Percentiles rank a stretch among this genome's conserved stretches.
Evolutionary conservation across 1,140 invertebrate genomes (phyloP).

Genomic region (Muscidifurax raptorellus): DNA sequence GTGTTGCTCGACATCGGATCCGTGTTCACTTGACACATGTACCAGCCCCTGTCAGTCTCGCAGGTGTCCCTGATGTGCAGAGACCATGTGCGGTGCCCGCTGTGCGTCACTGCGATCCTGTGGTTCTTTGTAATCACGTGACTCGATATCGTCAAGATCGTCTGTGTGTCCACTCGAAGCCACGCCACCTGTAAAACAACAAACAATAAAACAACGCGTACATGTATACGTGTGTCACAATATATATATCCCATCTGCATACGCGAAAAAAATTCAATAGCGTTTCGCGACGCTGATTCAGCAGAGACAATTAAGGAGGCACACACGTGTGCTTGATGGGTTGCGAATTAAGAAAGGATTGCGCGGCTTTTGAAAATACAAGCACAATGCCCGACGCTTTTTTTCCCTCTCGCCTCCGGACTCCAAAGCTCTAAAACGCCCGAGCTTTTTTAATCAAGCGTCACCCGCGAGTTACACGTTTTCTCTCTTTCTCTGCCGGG

Average conservation of each 20-base stretch:
- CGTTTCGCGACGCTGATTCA: too few species aligned
- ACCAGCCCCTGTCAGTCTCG: constrained; percentile 75
- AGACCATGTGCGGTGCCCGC: constrained; percentile 76
- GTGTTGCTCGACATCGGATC: constrained; percentile 78
- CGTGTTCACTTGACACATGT: constrained; percentile 80
- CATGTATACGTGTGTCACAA: neutral
- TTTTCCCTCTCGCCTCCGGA: neutral
- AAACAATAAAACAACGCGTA: constrained; percentile 55
- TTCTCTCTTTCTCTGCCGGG: neutral
- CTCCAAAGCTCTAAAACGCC: neutral
- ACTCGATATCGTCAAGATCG: constrained; percentile 78
- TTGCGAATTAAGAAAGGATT: neutral
- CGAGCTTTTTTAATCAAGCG: constrained; percentile 19
- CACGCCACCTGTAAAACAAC: constrained; percentile 81
- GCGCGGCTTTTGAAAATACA: neutral
- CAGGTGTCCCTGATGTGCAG: constrained; percentile 75
- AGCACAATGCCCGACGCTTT: neutral
- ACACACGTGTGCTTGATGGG: neutral
- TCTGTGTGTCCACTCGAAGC: constrained; percentile 80
- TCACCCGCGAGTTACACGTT: neutral
- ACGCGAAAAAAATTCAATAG: constrained; percentile 17
- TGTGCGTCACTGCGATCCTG: constrained; percentile 77
- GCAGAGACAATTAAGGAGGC: neutral
- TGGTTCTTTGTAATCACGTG: constrained; percentile 79
- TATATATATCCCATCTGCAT: too few species aligned